phyloP scores from a whole-genome alignment of 2,113 vertebrate species.

The Lagopus muta region DNA sequence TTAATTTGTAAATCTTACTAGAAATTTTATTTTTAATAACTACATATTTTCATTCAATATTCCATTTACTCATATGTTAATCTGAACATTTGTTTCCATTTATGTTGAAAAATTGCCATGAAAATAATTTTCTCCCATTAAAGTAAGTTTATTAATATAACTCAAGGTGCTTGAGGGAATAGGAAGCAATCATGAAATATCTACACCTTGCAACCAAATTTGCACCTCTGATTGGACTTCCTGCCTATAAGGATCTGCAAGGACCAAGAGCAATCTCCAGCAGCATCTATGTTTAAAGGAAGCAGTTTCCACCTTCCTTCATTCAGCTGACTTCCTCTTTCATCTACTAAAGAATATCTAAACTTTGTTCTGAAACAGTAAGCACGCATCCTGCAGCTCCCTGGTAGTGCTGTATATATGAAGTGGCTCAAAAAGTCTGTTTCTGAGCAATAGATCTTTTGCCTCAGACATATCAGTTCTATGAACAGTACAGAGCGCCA shows the following conservation, averaged over 20 bases:
- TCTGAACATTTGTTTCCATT: neutral
- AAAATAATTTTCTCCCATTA: neutral
- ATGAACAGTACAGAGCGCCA: accelerated
- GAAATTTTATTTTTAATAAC: neutral
- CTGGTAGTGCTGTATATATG: neutral
- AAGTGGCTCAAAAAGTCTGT: neutral
- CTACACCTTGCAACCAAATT: neutral
- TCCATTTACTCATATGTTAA: neutral
- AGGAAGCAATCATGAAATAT: neutral
- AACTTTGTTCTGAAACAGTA: neutral
- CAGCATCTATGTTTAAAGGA: neutral
- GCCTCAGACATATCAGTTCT: accelerated
- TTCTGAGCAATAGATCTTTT: neutral
- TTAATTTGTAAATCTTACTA: neutral
- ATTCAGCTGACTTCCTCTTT: neutral
- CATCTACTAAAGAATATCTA: neutral
- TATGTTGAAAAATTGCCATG: neutral
- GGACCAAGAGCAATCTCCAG: neutral
- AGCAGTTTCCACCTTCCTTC: neutral
- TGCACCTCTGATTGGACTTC: neutral
- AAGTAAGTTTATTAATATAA: neutral
- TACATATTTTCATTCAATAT: neutral
- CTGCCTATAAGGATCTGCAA: neutral
- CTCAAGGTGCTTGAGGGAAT: neutral
- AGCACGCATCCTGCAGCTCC: neutral